Conservation (phyloP, 2,888 invertebrate genomes). For the Silvanus unidentatus region DNA sequence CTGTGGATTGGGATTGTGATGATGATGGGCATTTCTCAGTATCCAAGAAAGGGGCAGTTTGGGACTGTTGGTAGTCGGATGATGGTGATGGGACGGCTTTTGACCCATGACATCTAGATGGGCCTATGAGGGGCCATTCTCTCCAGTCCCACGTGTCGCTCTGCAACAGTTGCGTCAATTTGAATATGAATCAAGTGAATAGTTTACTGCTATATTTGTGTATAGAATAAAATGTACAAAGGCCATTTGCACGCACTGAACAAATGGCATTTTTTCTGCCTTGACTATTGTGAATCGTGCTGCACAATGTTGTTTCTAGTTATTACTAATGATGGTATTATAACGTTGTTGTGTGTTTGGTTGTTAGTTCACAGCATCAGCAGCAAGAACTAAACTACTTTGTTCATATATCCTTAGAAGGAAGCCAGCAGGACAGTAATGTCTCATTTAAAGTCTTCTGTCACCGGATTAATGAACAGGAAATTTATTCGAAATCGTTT, state of each 20-base stretch:
- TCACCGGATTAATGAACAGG: slow-evolving; percentile 16
- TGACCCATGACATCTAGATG: slow-evolving; percentile 48
- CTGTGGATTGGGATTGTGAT: slow-evolving; percentile 37
- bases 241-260: too few species aligned
- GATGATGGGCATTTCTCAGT: slow-evolving; percentile 32
- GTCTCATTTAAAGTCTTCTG: slow-evolving; percentile 27
- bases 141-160: background rate
- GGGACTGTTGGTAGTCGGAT: slow-evolving; percentile 37
- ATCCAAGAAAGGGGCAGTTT: slow-evolving; percentile 55
- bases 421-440: slow-evolving; percentile 20
- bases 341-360: too few species aligned
- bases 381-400: too few species aligned
- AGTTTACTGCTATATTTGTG: too few species aligned
- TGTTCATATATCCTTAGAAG: slow-evolving; percentile 10
- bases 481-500: slow-evolving; percentile 3
- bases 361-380: slow-evolving; percentile 6
- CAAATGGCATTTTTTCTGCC: too few species aligned
- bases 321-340: background rate
- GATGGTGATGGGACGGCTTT: slow-evolving; percentile 45
- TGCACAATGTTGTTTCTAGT: background rate
- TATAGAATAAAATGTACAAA: too few species aligned
- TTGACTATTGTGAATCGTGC: too few species aligned
- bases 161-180: background rate
- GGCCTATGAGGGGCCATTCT: background rate
- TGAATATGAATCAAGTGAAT: background rate